These are phyloP conservation scores for Cinclus mexicanus DNA, from an alignment of 2,113 vertebrate genomes.

Conservation along the genomic window DNA sequence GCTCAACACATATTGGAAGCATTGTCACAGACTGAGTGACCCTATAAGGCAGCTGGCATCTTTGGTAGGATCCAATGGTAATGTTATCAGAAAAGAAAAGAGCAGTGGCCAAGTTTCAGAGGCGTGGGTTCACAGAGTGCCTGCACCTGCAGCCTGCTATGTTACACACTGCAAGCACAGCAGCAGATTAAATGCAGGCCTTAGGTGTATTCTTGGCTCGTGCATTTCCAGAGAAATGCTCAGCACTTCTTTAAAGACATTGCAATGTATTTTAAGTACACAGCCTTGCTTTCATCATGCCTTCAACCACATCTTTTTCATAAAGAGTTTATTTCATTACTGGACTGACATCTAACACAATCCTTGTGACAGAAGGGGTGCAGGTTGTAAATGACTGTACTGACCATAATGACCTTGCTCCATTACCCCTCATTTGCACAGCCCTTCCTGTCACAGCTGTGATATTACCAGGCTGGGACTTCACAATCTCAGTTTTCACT, in stretches of 20 bases:
- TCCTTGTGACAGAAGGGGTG: not conserved
- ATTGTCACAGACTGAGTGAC: not conserved
- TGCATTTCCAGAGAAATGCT: not conserved
- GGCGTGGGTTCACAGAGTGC: not conserved
- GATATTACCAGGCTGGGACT: not conserved
- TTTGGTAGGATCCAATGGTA: not conserved
- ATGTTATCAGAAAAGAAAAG: not conserved
- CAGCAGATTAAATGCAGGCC: conserved; percentile 6
- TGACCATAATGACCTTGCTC: not conserved
- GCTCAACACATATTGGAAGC: not conserved
- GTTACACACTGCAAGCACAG: not conserved
- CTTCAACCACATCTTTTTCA: not conserved
- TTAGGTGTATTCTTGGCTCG: not conserved
- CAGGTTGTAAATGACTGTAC: not conserved
- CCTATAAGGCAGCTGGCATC: not conserved
- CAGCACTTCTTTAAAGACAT: not conserved
- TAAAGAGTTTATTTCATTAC: not conserved
- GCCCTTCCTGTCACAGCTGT: conserved; percentile 16
- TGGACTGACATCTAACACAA: not conserved
- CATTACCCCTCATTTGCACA: not conserved
- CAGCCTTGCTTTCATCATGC: not conserved
- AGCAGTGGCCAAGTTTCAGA: not conserved
- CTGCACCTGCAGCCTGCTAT: conserved; percentile 28
- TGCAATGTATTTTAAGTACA: not conserved
- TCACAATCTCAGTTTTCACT: not conserved